These are phyloP conservation scores for Linnaemya vulpina DNA, from an alignment of 2,888 invertebrate species.

Conservation along the genomic window DNA sequence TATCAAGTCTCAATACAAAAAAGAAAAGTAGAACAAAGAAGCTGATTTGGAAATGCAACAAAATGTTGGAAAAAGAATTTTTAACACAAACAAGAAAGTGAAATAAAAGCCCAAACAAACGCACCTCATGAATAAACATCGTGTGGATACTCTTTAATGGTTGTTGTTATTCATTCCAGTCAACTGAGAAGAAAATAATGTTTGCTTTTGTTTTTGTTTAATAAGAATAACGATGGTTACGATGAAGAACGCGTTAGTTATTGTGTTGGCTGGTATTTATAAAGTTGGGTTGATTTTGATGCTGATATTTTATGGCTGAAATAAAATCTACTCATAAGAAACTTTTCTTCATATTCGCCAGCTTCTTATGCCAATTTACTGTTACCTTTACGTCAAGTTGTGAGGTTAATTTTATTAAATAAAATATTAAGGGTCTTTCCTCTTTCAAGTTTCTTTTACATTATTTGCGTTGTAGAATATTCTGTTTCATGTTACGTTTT, in stretches of 20 bases:
- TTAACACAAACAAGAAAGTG: conserved; percentile 25
- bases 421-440: neutral
- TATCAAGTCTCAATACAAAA: neutral
- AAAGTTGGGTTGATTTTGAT: conserved; percentile 31
- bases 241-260: conserved; percentile 6
- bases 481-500: neutral
- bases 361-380: conserved; percentile 52
- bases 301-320: conserved; percentile 30
- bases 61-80: conserved; percentile 40
- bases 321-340: conserved; percentile 37
- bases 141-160: neutral
- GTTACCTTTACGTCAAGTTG: conserved; percentile 5
- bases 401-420: conserved; percentile 37
- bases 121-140: conserved; percentile 22
- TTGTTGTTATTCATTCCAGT: conserved; percentile 9
- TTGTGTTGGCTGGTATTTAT: neutral
- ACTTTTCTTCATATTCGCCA: neutral
- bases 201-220: conserved; percentile 3
- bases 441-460: neutral
- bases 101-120: conserved; percentile 18
- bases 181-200: neutral
- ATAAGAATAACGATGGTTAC: conserved; percentile 39
- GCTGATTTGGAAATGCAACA: conserved; percentile 33
- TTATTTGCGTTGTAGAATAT: neutral
- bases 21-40: conserved; percentile 18